Evolutionary conservation across 2,888 invertebrate species (phyloP), one percentile per base, ranked within the genome.

Genomic region (Hirtodrosophila cameraria): DNA sequence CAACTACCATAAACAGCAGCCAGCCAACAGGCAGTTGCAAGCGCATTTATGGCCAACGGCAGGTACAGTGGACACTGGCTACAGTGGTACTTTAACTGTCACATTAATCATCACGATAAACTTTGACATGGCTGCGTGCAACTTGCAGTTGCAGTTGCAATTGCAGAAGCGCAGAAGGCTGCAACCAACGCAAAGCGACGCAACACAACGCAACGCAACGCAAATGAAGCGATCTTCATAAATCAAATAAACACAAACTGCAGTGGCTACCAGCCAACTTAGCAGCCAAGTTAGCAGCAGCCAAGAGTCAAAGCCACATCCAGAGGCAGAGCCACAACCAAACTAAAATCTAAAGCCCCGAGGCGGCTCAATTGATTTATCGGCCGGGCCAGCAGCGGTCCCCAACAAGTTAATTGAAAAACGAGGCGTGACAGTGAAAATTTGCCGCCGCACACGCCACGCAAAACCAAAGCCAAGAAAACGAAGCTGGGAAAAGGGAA

Each of bases 391-490:
- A 68, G 48, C 82, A 68, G 48, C 68, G 60, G 48, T 65, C 80
- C 84, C 86, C 84, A 86, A 80, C 80, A 80, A 80, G 80, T 80
- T 80, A 80, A 80, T 80, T 80, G 80, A 80, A 80, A n/a, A 80
- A 80, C 81, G 77, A 79, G 85, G 79, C 77, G 86, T 80, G 84
- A 86, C 84, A 80, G 86, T 80, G 84, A 80, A n/a, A 86, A 80
- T 86, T 80, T 83, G 86, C 86, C 73, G 80, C 86, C 69, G 77
- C 86, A 85, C 86, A 85, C 82, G 82, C 68, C 71, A 75, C 54
- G 65, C 50, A 7, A 28, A n/a, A n/a, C n/a, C n/a, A n/a, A n/a
- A n/a, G 18, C 13, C 11, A 15, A 38, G 13, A 49, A 15, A 16
- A 49, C n/a, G 13, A 15, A 27, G 50, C 11, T 35, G 39, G 23